phyloP scores from a whole-genome alignment of 2,113 vertebrate species.

The Ageneiosus marmoratus region DNA sequence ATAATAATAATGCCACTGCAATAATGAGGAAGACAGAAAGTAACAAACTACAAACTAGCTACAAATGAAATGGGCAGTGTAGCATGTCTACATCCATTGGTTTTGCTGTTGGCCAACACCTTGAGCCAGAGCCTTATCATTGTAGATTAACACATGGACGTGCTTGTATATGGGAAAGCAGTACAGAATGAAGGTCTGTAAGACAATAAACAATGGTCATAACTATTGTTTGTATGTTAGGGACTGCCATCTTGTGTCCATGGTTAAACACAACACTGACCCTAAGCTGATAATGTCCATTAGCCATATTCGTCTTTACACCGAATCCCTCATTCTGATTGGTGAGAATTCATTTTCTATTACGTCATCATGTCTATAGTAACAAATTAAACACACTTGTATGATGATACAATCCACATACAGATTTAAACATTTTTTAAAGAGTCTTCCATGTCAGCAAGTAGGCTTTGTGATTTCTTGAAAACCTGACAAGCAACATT shows the following conservation, averaged over 20 bases:
- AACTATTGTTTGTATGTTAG: not conserved
- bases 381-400: not conserved
- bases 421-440: not conserved
- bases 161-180: not conserved
- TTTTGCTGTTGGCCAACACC: not conserved
- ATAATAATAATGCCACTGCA: too few species aligned
- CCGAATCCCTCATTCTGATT: not conserved
- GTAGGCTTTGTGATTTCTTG: not conserved
- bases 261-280: slow-evolving; percentile 16
- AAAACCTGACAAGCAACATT: not conserved
- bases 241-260: slow-evolving; percentile 43
- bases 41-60: not conserved
- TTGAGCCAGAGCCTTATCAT: not conserved
- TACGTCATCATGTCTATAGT: not conserved
- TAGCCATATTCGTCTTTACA: not conserved
- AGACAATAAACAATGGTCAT: not conserved
- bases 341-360: not conserved
- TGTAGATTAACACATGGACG: not conserved
- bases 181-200: not conserved
- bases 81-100: not conserved
- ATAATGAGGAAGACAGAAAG: too few species aligned
- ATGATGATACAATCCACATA: not conserved
- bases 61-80: not conserved
- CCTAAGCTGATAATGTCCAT: not conserved
- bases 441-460: not conserved